These are phyloP conservation scores for Melierax canorus DNA, from an alignment of 2,113 vertebrate genomes.

Conservation along the genomic window DNA sequence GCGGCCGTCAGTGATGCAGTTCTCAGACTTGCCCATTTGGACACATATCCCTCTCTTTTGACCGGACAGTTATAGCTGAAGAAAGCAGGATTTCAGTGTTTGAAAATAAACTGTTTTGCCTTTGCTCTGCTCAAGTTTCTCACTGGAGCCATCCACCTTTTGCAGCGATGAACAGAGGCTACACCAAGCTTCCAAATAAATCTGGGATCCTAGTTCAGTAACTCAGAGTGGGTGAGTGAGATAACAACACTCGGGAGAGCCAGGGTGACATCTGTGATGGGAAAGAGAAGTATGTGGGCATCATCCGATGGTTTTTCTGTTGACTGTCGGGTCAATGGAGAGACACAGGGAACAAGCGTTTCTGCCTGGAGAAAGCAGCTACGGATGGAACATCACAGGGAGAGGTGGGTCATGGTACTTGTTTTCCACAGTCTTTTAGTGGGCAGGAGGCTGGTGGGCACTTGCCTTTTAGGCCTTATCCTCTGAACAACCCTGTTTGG, in stretches of 20 bases:
- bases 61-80: not conserved
- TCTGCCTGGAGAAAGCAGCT: not conserved
- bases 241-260: not conserved
- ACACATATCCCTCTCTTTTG: not conserved
- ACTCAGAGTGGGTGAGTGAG: not conserved
- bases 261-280: not conserved
- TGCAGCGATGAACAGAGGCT: not conserved
- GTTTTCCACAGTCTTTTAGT: not conserved
- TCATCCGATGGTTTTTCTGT: not conserved
- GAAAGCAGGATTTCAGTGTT: not conserved
- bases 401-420: not conserved
- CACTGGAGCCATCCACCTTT: not conserved
- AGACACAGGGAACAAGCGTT: not conserved
- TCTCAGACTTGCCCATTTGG: not conserved
- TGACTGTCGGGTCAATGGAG: not conserved
- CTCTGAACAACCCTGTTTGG: not conserved
- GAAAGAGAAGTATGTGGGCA: not conserved
- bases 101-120: not conserved
- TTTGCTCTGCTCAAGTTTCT: not conserved
- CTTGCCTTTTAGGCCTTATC: not conserved
- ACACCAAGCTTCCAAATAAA: not conserved
- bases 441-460: not conserved
- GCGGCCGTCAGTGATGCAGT: too few species aligned
- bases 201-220: not conserved
- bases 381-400: not conserved